These are phyloP conservation scores for Clusia tigrina DNA, from an alignment of 2,888 invertebrate genomes.

Conservation along the genomic window DNA sequence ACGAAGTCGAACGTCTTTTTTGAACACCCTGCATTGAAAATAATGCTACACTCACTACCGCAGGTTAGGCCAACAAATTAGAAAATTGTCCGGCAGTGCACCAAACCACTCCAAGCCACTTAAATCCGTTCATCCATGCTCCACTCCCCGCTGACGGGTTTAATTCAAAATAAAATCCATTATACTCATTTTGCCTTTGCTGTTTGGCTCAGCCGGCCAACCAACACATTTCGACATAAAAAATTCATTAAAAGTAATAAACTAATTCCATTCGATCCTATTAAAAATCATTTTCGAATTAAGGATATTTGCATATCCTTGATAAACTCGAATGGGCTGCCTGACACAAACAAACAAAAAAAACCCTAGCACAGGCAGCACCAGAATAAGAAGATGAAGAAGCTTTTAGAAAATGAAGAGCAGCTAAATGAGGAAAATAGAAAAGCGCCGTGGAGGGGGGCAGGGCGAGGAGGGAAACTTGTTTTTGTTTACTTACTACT, in stretches of 20 bases:
- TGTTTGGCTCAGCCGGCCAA: conserved; percentile 29
- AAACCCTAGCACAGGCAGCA: no score
- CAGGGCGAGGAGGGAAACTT: conserved; percentile 7
- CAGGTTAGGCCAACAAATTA: no score
- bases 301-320: conserved; percentile 63
- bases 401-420: background rate
- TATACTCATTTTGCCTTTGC: conserved; percentile 11
- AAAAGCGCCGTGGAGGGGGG: conserved; percentile 8
- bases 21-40: no score
- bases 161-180: conserved; percentile 27
- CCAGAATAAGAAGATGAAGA: background rate
- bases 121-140: no score
- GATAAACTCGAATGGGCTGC: conserved; percentile 50
- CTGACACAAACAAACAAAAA: no score
- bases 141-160: no score
- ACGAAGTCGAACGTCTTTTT: no score
- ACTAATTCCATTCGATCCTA: conserved; percentile 64
- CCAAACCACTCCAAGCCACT: no score
- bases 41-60: no score
- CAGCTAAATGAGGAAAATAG: conserved; percentile 17
- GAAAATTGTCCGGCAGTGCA: no score
- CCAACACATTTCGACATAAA: conserved; percentile 55
- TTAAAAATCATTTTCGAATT: conserved; percentile 64
- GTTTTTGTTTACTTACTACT: conserved; percentile 30
- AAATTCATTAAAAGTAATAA: conserved; percentile 64